Percentiles rank a stretch among this genome's conserved stretches.
phyloP scores from a whole-genome alignment of 1,140 invertebrate species.

The Theocolax elegans region DNA sequence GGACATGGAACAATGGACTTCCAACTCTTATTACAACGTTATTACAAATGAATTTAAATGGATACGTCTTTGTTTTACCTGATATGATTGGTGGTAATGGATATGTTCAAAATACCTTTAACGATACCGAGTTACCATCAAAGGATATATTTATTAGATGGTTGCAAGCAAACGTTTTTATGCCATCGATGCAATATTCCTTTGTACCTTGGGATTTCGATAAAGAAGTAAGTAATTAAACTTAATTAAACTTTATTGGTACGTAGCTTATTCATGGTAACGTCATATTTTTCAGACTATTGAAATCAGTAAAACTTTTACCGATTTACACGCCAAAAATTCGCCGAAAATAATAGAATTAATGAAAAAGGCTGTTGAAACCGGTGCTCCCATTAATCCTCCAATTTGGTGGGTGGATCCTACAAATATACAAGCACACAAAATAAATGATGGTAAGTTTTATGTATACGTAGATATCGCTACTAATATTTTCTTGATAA shows the following conservation, averaged over 20 bases:
- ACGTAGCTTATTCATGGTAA: not conserved
- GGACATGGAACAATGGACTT: constrained; percentile 83
- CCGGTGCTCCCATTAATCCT: constrained; percentile 82
- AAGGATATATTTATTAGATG: constrained; percentile 91
- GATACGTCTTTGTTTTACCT: constrained; percentile 86
- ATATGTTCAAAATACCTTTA: constrained; percentile 69
- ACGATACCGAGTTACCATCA: constrained; percentile 66
- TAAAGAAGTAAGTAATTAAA: constrained; percentile 65
- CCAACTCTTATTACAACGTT: constrained; percentile 83
- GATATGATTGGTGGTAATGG: constrained; percentile 95
- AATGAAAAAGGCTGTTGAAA: constrained; percentile 71
- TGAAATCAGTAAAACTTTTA: constrained; percentile 74
- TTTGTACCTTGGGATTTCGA: constrained; percentile 90
- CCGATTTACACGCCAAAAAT: constrained; percentile 76
- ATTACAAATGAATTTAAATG: constrained; percentile 83
- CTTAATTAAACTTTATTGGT: not conserved
- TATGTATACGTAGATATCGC: too few relatives aligned
- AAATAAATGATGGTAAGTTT: constrained; percentile 76
- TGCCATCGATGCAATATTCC: constrained; percentile 90
- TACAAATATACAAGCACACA: constrained; percentile 72
- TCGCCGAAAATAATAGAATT: constrained; percentile 72
- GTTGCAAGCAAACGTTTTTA: constrained; percentile 87
- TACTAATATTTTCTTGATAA: too few relatives aligned
- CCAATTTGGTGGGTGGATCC: constrained; percentile 94
- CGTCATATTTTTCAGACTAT: constrained; percentile 66